Base-by-base conservation (phyloP, 2,888 invertebrate genomes). In the Listrodromus nycthemerus region DNA sequence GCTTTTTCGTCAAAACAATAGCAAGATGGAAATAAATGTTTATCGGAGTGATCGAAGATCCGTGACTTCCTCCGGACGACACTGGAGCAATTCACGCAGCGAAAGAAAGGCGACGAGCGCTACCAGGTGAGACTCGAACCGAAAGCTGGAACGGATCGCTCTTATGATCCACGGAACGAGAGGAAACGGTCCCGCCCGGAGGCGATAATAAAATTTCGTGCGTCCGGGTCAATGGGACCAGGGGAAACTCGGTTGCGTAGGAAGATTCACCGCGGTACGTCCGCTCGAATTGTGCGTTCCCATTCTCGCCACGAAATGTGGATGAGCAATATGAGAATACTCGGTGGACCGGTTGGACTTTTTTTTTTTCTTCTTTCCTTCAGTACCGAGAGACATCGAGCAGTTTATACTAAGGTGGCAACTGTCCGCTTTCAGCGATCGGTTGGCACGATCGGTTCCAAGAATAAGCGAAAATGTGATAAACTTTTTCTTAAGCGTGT, bases 401-500 rank as follows among this genome's bases (percentile, higher is more conserved):
- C 37, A 52, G 67, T 74, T 78, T 55, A 33, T 82, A 73, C 77
- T 78, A 78, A 78, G 63, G 55, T 70, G 61, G 61, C 65, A 45
- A 80, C 65, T 63, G 37, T 37, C 41, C n/a, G 69, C 61, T 70
- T 52, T 16, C 21, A 37, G 19, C 63, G 30, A 52, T 61, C 19
- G 24, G 61, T 71, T 45, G 37, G 19, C 7, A 13, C 61, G 66
- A 74, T 55, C 37, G 50, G 66, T 84, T 82, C 78, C 70, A 33
- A 33, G 78, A 79, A 80, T 76, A 52, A 71, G 37, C 73, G 80
- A 82, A 86, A 84, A 78, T 74, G 67, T 71, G 75, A 80, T 82
- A 79, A 75, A 81, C 45, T 71, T 41, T 52, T 58, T 24, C 45
- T 65, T 45, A 71, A 80, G 48, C 73, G 67, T 80, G 67, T 75